phyloP scores from a whole-genome alignment of 2,113 vertebrate genomes.

The Percopsis transmontana region DNA sequence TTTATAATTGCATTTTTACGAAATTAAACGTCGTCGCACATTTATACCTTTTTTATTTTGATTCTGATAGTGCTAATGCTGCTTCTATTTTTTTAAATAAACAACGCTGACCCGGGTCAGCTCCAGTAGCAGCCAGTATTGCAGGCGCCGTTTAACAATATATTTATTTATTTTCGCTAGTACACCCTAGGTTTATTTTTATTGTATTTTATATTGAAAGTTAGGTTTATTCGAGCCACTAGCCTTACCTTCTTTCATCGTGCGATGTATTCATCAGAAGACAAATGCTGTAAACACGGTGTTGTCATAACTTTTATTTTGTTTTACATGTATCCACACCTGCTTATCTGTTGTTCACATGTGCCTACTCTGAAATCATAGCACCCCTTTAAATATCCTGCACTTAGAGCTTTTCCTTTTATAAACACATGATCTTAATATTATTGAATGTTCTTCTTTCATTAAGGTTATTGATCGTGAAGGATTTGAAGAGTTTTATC shows the following conservation, averaged over 20 bases:
- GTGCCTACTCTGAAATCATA: conserved; percentile 21
- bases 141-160: background rate
- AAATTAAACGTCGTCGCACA: too few species aligned
- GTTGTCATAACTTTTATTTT: background rate
- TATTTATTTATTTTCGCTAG: too few species aligned
- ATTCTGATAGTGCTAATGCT: too few species aligned
- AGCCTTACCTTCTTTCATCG: conserved; percentile 37
- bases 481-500: conserved; percentile 99
- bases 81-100: too few species aligned
- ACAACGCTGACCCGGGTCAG: too few species aligned
- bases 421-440: conserved; percentile 93
- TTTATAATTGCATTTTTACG: too few species aligned
- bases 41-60: too few species aligned
- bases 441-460: conserved; percentile 99
- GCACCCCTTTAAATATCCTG: conserved; percentile 50
- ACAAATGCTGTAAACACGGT: background rate
- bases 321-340: background rate
- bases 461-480: conserved; percentile 99
- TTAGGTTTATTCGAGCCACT: conserved; percentile 14
- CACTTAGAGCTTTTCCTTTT: conserved; percentile 80
- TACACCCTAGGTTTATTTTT: conserved; percentile 7
- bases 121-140: background rate
- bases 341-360: conserved; percentile 15
- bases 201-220: background rate
- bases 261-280: conserved; percentile 12